Conservation (phyloP, 2,888 invertebrate species). For the Monochamus alternatus region DNA sequence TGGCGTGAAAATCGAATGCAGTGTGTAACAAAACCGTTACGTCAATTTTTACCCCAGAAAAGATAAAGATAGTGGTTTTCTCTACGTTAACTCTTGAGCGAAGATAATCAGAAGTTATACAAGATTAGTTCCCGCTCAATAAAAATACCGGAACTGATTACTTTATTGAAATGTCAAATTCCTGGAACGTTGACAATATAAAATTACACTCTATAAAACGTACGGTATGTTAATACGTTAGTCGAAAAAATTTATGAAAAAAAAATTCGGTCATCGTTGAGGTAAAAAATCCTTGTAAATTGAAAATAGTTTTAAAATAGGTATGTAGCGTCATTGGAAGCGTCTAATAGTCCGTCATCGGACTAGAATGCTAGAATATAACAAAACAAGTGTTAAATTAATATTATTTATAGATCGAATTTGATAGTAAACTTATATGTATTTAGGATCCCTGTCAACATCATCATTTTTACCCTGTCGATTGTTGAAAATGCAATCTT, state of each 20-base stretch:
- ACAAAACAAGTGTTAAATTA: too few relatives aligned
- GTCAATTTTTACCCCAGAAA: conserved; percentile 18
- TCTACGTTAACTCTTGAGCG: conserved; percentile 43
- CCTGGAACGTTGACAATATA: conserved; percentile 57
- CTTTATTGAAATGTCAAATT: conserved; percentile 62
- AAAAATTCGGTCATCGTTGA: conserved; percentile 1
- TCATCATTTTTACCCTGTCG: too few relatives aligned
- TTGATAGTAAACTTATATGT: too few relatives aligned
- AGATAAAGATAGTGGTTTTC: conserved; percentile 23
- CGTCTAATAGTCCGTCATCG: too few relatives aligned
- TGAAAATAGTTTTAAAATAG: conserved; percentile 2
- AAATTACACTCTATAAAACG: conserved; percentile 28
- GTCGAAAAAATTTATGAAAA: conserved; percentile 32
- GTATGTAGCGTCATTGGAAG: too few relatives aligned
- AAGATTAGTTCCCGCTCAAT: conserved; percentile 57
- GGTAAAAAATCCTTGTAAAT: conserved; percentile 1
- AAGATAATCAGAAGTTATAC: conserved; percentile 59
- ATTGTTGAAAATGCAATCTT: too few relatives aligned
- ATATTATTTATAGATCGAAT: too few relatives aligned
- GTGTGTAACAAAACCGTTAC: conserved; percentile 7
- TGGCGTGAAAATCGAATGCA: too few relatives aligned
- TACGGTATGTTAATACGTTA: conserved; percentile 31
- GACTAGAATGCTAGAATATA: too few relatives aligned
- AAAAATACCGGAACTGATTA: conserved; percentile 60
- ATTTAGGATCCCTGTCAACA: too few relatives aligned